These are phyloP conservation scores for Strix occidentalis DNA, from an alignment of 2,797 vertebrate species.

Conservation along the genomic window DNA sequence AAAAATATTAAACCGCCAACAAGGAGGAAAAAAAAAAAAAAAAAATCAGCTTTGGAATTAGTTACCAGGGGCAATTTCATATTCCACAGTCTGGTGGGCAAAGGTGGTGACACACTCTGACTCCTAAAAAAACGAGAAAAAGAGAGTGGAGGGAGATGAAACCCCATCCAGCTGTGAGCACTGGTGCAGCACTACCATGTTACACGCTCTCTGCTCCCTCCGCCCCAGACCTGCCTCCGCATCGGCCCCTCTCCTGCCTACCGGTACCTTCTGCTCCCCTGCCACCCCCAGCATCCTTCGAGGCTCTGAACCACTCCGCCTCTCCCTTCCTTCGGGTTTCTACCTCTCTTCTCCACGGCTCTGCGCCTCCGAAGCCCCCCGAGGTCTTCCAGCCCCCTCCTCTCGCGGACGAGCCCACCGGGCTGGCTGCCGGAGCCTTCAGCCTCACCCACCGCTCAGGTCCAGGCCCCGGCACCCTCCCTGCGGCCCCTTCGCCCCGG, in stretches of 20 bases:
- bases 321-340: not conserved
- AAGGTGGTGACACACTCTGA: slow-evolving; percentile 13
- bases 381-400: no score
- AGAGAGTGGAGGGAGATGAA: not conserved
- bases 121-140: slow-evolving; percentile 3
- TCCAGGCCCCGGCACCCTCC: no score
- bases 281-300: not conserved
- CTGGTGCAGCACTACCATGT: not conserved
- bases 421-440: no score
- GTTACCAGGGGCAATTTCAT: slow-evolving; percentile 30
- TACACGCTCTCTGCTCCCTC: not conserved
- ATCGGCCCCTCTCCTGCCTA: no score
- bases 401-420: no score
- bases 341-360: not conserved
- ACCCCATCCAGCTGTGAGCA: not conserved
- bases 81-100: slow-evolving; percentile 16
- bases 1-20: not conserved
- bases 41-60: not conserved
- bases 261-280: no score
- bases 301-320: not conserved
- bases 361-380: not conserved
- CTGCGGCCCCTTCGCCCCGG: no score
- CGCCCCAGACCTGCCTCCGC: not conserved
- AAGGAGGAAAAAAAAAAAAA: not conserved
- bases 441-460: no score